Base-by-base conservation (phyloP, 2,888 invertebrate genomes). In the Pseudococcus jackbeardsleyi region DNA sequence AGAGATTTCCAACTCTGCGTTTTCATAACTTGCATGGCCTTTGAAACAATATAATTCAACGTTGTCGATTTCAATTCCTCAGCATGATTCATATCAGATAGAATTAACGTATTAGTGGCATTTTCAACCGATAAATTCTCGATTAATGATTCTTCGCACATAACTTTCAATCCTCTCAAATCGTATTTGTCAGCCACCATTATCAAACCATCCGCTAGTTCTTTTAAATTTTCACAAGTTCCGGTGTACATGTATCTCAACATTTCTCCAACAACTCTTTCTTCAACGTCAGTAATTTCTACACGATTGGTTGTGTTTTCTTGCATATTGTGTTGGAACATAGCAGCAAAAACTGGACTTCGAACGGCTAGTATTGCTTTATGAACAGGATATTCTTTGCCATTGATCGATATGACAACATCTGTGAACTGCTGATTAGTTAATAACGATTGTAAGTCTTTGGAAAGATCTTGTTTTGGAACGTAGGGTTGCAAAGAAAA, bases 251-350 rank as follows among this genome's bases (percentile, higher is more conserved):
- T 98, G 93, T 98, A 99, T 91, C 98, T 95, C 90, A 99, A 93
- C 98, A 99, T 98, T 93, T 99, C 99, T 90, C 97, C 93, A 91
- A 99, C 93, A 89, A 99, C 99, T 92, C 99, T 99, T 92, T 98
- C 97, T 92, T 99, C 99, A 85, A 99, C 98, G 92, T 99, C 99
- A 88, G 97, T 96, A 91, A 97, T 97, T 92, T 97, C 98, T 84
- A 99, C 99, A 91, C 98, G 94, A 93, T 98, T 99, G 92, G 97
- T 95, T 93, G 98, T 98, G 90, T 97, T 94, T 92, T 99, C 99
- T 91, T 98, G 97, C 98, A 99, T 99, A 93, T 99, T 98, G 92
- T 99, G 99, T 92, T 98, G 98, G 92, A 99, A 99, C 99, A 99
- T 99, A 90, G 99, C 99, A 91, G 98, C 97, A 93, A 99, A 99